phyloP scores from a whole-genome alignment of 1,140 invertebrate species.

The Diploscapter pachys region DNA sequence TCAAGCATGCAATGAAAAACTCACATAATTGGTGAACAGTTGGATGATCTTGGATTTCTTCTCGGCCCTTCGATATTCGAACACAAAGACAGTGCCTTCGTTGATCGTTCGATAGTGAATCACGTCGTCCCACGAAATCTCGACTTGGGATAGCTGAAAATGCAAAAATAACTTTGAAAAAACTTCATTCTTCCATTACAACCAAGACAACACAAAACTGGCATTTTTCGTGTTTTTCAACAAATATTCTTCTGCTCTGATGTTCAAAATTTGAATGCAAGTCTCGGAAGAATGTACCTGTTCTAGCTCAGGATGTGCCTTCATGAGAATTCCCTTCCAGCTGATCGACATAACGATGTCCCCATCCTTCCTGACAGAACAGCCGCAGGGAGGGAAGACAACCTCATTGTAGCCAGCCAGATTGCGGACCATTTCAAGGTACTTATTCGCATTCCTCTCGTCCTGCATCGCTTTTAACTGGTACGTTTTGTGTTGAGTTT shows the following conservation, averaged over 20 bases:
- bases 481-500: conserved; percentile 47
- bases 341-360: too few species aligned
- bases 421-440: conserved; percentile 17
- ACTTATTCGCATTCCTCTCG: conserved; percentile 43
- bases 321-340: too few species aligned
- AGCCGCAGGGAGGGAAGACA: conserved; percentile 20
- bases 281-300: too few species aligned
- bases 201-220: too few species aligned
- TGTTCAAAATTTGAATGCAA: too few species aligned
- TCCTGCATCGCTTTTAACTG: conserved; percentile 55
- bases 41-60: conserved; percentile 31
- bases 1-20: conserved; percentile 6
- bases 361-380: conserved; percentile 2
- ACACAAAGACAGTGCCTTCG: conserved; percentile 29
- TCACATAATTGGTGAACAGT: conserved; percentile 30
- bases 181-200: too few species aligned
- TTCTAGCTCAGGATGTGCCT: too few species aligned
- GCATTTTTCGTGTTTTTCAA: too few species aligned
- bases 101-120: conserved; percentile 23
- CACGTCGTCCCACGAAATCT: conserved; percentile 28
- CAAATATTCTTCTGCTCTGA: too few species aligned
- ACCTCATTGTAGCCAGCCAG: conserved; percentile 26
- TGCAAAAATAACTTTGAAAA: neutral
- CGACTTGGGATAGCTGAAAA: conserved; percentile 29
- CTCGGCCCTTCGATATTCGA: conserved; percentile 29